Percentiles rank a stretch among this genome's conserved stretches.
phyloP scores from a whole-genome alignment of 2,797 vertebrate species.

The Cephalopachus bancanus region DNA sequence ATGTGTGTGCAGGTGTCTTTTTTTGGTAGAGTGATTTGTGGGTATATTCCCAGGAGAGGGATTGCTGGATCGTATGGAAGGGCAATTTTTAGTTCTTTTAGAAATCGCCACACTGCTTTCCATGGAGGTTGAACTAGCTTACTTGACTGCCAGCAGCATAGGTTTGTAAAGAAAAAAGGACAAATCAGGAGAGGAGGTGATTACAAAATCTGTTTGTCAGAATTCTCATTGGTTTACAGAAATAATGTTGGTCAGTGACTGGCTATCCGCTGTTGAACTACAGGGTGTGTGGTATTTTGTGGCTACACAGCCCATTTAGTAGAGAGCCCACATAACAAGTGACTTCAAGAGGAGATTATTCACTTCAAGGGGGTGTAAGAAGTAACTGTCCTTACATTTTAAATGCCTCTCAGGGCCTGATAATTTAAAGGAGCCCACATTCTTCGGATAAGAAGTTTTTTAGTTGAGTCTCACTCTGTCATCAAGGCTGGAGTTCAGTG shows the following conservation, averaged over 20 bases:
- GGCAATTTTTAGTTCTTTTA: too few relatives aligned
- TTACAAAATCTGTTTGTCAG: background rate
- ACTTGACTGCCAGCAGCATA: too few relatives aligned
- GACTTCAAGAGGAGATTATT: background rate
- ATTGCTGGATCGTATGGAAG: too few relatives aligned
- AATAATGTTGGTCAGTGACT: background rate
- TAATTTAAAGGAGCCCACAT: background rate
- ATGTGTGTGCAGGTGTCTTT: too few relatives aligned
- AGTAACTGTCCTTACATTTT: background rate
- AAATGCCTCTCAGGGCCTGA: background rate
- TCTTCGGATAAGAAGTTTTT: background rate
- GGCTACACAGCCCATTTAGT: background rate
- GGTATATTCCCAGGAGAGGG: too few relatives aligned
- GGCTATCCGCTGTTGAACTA: background rate
- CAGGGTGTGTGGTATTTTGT: background rate
- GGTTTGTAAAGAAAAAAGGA: background rate
- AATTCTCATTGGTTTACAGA: background rate
- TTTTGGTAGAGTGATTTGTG: too few relatives aligned
- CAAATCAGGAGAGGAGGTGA: background rate
- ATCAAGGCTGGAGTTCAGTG: too few relatives aligned
- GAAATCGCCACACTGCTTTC: too few relatives aligned
- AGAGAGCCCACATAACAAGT: background rate
- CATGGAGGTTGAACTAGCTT: too few relatives aligned
- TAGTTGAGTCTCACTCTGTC: too few relatives aligned
- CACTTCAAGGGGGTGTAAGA: background rate